phyloP scores from a whole-genome alignment of 2,113 vertebrate species.

The Ageneiosus marmoratus region DNA sequence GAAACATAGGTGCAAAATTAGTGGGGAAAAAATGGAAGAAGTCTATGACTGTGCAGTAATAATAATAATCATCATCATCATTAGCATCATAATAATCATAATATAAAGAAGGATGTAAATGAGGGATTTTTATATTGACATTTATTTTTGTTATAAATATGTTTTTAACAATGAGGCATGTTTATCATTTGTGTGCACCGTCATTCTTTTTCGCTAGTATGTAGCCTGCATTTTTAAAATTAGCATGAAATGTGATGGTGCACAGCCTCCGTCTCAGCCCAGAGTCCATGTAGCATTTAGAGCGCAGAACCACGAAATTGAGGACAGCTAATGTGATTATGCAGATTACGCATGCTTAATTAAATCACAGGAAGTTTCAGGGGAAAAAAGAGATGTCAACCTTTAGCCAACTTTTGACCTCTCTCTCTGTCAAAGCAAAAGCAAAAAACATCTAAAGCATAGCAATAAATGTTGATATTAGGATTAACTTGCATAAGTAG shows the following conservation, averaged over 20 bases:
- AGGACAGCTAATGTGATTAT: slow-evolving; percentile 70
- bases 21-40: not conserved
- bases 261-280: not conserved
- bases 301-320: slow-evolving; percentile 52
- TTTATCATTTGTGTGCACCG: not conserved
- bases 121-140: not conserved
- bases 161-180: not conserved
- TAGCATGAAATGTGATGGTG: not conserved
- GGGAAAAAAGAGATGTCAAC: slow-evolving; percentile 41
- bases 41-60: not conserved
- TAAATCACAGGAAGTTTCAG: slow-evolving; percentile 54
- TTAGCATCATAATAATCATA: too few species aligned
- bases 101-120: not conserved
- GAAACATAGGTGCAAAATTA: not conserved
- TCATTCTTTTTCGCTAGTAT: not conserved
- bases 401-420: slow-evolving; percentile 61
- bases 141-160: not conserved
- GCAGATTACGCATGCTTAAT: slow-evolving; percentile 62
- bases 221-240: not conserved
- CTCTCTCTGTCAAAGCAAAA: not conserved
- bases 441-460: slow-evolving; percentile 24
- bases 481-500: slow-evolving; percentile 46
- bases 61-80: too few species aligned
- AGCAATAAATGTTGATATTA: slow-evolving; percentile 51
- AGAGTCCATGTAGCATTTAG: slow-evolving; percentile 51